Percentiles rank a stretch among this genome's conserved stretches.
These are phyloP conservation scores for Euwallacea similis DNA, from an alignment of 1,140 invertebrate species.

Conservation along the genomic window DNA sequence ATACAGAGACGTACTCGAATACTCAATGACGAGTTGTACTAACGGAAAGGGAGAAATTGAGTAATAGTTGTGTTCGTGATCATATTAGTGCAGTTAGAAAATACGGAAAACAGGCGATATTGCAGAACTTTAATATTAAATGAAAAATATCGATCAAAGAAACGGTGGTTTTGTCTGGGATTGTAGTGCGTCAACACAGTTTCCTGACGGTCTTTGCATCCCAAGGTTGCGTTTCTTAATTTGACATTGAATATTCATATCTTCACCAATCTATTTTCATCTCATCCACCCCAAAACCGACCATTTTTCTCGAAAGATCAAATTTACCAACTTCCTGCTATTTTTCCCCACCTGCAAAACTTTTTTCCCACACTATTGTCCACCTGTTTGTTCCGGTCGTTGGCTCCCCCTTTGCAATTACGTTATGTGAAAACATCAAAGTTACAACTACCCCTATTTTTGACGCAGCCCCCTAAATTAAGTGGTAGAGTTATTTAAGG, in stretches of 20 bases:
- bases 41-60: neutral
- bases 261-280: too few relatives aligned
- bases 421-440: constrained; percentile 17
- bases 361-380: constrained; percentile 20
- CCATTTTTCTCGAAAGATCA: constrained; percentile 14
- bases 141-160: too few relatives aligned
- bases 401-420: constrained; percentile 16
- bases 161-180: too few relatives aligned
- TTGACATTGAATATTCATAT: too few relatives aligned
- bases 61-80: too few relatives aligned
- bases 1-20: constrained; percentile 28
- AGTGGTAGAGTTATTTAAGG: constrained; percentile 20
- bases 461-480: constrained; percentile 10
- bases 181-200: too few relatives aligned
- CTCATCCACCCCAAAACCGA: neutral
- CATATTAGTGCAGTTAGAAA: too few relatives aligned
- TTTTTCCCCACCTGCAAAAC: constrained; percentile 15
- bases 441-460: constrained; percentile 8
- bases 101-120: too few relatives aligned
- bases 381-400: constrained; percentile 20
- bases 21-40: neutral
- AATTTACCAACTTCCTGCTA: constrained; percentile 5
- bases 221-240: too few relatives aligned
- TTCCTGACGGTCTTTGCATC: too few relatives aligned
- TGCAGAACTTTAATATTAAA: too few relatives aligned